A percentile compares a stretch with the other conserved stretches of the same genome.
These are phyloP conservation scores for Drosophila parvula DNA, from an alignment of 1,140 invertebrate genomes.

Conservation along the genomic window DNA sequence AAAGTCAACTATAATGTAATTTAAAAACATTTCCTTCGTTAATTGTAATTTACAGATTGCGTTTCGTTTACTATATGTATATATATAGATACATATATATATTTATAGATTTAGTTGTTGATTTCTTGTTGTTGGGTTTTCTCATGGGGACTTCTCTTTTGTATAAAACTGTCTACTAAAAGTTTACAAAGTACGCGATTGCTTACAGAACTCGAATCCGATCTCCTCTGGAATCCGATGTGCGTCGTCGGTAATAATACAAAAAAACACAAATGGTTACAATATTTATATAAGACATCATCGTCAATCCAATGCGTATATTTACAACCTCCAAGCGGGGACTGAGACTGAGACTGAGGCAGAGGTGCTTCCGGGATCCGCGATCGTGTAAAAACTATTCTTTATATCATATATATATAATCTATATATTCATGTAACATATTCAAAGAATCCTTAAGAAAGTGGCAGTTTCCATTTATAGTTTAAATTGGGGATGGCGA, in stretches of 20 bases:
- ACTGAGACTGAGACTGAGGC: slow-evolving; percentile 6
- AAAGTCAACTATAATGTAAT: slow-evolving; percentile 52
- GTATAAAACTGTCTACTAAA: slow-evolving; percentile 71
- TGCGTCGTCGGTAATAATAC: slow-evolving; percentile 14
- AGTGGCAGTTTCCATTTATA: slow-evolving; percentile 64
- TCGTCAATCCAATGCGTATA: slow-evolving; percentile 23
- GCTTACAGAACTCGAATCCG: slow-evolving; percentile 54
- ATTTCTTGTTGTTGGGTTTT: slow-evolving; percentile 1
- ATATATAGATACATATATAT: slow-evolving; percentile 2
- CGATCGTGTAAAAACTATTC: slow-evolving; percentile 41
- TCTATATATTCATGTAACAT: slow-evolving; percentile 25
- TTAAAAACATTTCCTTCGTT: slow-evolving; percentile 63
- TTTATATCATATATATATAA: slow-evolving; percentile 8
- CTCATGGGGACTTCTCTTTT: slow-evolving; percentile 11
- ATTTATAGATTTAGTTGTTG: slow-evolving; percentile 21
- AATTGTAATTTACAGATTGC: slow-evolving; percentile 62
- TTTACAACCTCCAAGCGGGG: slow-evolving; percentile 46
- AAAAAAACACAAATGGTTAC: slow-evolving; percentile 68
- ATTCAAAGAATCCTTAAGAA: slow-evolving; percentile 50
- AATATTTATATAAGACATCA: slow-evolving; percentile 71
- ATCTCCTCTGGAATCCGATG: slow-evolving; percentile 4
- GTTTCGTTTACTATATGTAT: slow-evolving; percentile 28
- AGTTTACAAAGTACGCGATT: slow-evolving; percentile 69
- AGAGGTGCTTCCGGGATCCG: slow-evolving; percentile 6
- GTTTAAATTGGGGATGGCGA: slow-evolving; percentile 11